Percentiles rank a stretch among this genome's conserved stretches.
phyloP scores from a whole-genome alignment of 2,888 invertebrate species.

The Pemphredon lugubris region DNA sequence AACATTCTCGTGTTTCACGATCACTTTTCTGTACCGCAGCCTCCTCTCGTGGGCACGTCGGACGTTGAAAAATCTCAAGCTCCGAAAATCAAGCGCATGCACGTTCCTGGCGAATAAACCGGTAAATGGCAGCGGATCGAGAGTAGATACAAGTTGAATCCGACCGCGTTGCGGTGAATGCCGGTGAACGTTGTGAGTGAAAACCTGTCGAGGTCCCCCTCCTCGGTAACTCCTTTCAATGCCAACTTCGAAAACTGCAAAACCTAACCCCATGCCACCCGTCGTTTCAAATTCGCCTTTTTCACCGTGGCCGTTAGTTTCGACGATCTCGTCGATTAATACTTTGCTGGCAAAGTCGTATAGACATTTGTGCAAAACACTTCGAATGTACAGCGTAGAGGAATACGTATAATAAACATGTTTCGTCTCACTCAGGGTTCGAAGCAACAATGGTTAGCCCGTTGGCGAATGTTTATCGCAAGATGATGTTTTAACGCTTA shows the following conservation, averaged over 20 bases:
- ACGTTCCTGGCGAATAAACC: slow-evolving; percentile 25
- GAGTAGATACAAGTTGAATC: slow-evolving; percentile 64
- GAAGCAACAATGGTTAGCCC: too few relatives aligned
- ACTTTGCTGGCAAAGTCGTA: too few relatives aligned
- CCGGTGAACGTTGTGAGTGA: slow-evolving; percentile 77
- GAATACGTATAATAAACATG: too few relatives aligned
- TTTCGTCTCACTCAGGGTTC: too few relatives aligned
- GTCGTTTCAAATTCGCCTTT: too few relatives aligned
- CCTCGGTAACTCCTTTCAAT: slow-evolving; percentile 69
- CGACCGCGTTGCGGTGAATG: slow-evolving; percentile 70
- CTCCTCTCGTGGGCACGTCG: neutral
- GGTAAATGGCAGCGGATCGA: slow-evolving; percentile 48
- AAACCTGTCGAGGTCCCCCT: slow-evolving; percentile 68
- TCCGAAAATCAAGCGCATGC: neutral
- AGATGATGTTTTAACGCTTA: too few relatives aligned
- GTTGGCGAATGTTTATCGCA: too few relatives aligned
- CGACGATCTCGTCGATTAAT: too few relatives aligned
- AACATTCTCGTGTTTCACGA: slow-evolving; percentile 12
- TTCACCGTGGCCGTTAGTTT: too few relatives aligned
- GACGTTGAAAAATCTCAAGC: neutral
- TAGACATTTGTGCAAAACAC: too few relatives aligned
- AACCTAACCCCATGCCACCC: slow-evolving; percentile 49
- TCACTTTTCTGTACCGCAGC: slow-evolving; percentile 9
- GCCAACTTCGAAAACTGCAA: slow-evolving; percentile 63
- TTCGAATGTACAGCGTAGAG: too few relatives aligned